Base-by-base conservation (phyloP, 2,888 invertebrate genomes). In the Hoplodrina blanda region DNA sequence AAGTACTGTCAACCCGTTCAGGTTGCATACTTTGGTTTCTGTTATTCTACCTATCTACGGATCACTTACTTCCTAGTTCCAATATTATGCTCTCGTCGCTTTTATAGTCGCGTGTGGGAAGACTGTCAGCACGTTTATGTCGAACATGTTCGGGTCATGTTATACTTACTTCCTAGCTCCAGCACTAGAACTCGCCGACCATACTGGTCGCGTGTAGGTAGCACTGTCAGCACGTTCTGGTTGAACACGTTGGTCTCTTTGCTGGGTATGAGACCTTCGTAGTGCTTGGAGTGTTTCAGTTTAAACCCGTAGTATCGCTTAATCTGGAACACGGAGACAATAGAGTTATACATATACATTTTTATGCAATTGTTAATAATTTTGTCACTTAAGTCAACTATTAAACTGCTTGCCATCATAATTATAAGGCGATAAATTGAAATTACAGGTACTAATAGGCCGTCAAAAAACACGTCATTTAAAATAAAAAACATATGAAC, bases 271-370 rank as follows among this genome's bases (percentile, higher is more conserved):
- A 98, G 93, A 8, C 96, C 97, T 4, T 97, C 96, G 90, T 98
- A 98, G 19, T 97, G 96, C 83, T 97, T 97, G 63, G 96, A 89
- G 89, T 98, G 98, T 88, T 98, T 98, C 63, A 97, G 91, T 93
- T 98, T 98, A 90, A 98, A 98, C n/a, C 96, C 96, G 92, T 98
- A 98, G 91, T 98, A 98, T 62, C 97, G 96, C 92, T 98, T 98
- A 68, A 98, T 97, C 98, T 98, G 93, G 13, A 85, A 83, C n/a
- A 15, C 10, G 13, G 17, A 7, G 41, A 57, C 0, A 25, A 6
- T 25, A 20, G 41, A 41, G 8, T 33, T 33, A 33, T 33, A n/a
- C 30, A 4, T 30, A 33, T 33, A 33, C 33, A 30, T 0, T 11
- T 13, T 65, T 46, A 19, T 8, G 5, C 19, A 10, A 15, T 17